Evolutionary conservation across 1,140 invertebrate genomes (phyloP).

Genomic region (Macrobrachium nipponense): DNA sequence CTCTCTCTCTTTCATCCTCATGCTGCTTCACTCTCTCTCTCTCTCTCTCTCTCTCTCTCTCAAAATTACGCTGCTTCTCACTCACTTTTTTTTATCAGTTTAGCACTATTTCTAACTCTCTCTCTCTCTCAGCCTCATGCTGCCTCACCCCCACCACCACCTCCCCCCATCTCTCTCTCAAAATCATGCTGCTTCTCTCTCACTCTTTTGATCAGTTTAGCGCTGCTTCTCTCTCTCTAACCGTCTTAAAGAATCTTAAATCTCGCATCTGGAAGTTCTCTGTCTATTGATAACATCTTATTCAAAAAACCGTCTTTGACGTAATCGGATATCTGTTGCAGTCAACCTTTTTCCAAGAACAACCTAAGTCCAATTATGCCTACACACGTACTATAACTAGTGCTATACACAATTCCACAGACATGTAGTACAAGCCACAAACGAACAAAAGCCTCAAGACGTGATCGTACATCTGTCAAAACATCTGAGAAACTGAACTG

Average conservation of each 20-base stretch:
- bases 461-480: too few relatives aligned
- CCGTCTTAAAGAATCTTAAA: too few relatives aligned
- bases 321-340: background rate
- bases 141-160: too few relatives aligned
- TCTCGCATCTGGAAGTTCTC: too few relatives aligned
- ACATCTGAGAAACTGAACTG: too few relatives aligned
- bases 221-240: too few relatives aligned
- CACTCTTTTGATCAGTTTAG: too few relatives aligned
- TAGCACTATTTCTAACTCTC: constrained; percentile 11
- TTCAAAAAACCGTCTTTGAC: background rate
- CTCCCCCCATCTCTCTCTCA: constrained; percentile 22
- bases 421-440: too few relatives aligned
- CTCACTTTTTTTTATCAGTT: background rate
- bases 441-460: too few relatives aligned
- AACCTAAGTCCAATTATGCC: background rate
- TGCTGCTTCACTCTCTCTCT: background rate
- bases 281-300: too few relatives aligned
- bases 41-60: constrained; percentile 2
- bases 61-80: background rate
- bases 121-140: constrained; percentile 38
- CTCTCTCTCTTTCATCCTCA: background rate
- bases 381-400: background rate
- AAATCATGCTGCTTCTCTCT: too few relatives aligned
- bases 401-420: too few relatives aligned
- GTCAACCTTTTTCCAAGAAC: background rate